These are phyloP conservation scores for Ptychochromis oligacanthus DNA, from an alignment of 2,113 vertebrate genomes.

Conservation along the genomic window DNA sequence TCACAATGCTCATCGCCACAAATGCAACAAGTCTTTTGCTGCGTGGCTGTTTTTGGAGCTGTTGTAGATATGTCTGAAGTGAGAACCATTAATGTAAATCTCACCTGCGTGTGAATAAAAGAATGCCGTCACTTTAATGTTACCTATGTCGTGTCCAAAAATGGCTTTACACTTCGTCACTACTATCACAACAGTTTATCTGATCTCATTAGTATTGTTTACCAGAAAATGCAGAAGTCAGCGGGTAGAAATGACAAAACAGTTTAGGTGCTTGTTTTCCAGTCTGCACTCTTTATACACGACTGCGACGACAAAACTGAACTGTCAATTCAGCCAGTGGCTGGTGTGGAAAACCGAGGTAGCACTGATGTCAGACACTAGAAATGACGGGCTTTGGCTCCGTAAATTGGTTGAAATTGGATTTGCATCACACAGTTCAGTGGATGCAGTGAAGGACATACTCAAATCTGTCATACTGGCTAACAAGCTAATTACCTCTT, in stretches of 20 bases:
- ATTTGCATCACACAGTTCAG: slow-evolving; percentile 44
- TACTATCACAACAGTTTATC: background rate
- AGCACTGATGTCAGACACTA: background rate
- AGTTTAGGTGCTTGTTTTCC: background rate
- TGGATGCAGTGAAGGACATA: slow-evolving; percentile 19
- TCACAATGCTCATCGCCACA: background rate
- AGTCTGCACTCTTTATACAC: background rate
- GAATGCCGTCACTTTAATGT: background rate
- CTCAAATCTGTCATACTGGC: slow-evolving; percentile 26
- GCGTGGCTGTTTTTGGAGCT: background rate
- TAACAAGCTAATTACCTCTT: slow-evolving; percentile 53
- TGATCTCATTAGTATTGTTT: background rate
- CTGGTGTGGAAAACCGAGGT: background rate
- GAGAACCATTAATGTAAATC: background rate
- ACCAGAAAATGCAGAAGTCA: background rate
- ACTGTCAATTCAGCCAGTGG: background rate
- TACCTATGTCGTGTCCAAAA: background rate
- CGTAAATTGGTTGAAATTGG: slow-evolving; percentile 16
- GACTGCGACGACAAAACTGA: background rate
- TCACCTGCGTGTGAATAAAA: background rate
- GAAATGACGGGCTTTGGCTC: slow-evolving; percentile 9
- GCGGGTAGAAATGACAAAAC: background rate
- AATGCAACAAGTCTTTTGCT: slow-evolving; percentile 6
- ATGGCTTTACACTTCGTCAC: background rate
- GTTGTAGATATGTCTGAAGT: background rate